These are phyloP conservation scores for Aegithalos caudatus DNA, from an alignment of 2,113 vertebrate species.

Conservation along the genomic window DNA sequence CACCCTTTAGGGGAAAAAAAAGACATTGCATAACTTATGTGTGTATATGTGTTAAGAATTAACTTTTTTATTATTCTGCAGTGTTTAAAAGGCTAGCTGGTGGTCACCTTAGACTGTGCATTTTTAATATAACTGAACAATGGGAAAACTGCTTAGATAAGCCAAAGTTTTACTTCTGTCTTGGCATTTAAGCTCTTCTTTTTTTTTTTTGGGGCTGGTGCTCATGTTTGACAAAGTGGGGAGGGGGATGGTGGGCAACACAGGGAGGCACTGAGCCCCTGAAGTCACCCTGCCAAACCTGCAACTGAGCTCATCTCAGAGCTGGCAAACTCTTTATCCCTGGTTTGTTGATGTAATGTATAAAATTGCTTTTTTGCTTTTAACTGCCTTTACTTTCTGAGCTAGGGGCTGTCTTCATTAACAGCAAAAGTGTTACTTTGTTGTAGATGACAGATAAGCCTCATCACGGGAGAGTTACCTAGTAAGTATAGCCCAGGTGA, in stretches of 20 bases:
- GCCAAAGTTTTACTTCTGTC: not conserved
- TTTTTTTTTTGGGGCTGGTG: not conserved
- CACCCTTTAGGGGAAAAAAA: not conserved
- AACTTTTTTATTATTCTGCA: not conserved
- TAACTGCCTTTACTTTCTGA: constrained; percentile 81
- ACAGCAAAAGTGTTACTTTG: constrained; percentile 93
- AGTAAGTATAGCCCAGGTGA: constrained; percentile 92
- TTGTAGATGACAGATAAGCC: constrained; percentile 92
- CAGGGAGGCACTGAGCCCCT: not conserved
- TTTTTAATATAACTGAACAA: not conserved
- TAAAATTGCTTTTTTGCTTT: constrained; percentile 76
- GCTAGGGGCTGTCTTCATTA: constrained; percentile 84
- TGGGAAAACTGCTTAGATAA: constrained; percentile 1
- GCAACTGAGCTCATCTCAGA: constrained; percentile 8
- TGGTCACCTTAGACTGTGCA: not conserved
- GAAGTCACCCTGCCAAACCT: not conserved
- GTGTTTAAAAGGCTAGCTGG: not conserved
- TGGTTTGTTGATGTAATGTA: constrained; percentile 66
- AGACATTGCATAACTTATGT: not conserved
- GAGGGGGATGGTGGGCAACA: constrained; percentile 47
- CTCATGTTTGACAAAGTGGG: not conserved
- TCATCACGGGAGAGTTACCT: constrained; percentile 88
- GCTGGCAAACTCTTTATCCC: constrained; percentile 48
- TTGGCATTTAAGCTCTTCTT: not conserved
- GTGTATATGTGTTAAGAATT: not conserved